phyloP scores from a whole-genome alignment of 1,140 invertebrate genomes.

The Megalonaias nervosa region DNA sequence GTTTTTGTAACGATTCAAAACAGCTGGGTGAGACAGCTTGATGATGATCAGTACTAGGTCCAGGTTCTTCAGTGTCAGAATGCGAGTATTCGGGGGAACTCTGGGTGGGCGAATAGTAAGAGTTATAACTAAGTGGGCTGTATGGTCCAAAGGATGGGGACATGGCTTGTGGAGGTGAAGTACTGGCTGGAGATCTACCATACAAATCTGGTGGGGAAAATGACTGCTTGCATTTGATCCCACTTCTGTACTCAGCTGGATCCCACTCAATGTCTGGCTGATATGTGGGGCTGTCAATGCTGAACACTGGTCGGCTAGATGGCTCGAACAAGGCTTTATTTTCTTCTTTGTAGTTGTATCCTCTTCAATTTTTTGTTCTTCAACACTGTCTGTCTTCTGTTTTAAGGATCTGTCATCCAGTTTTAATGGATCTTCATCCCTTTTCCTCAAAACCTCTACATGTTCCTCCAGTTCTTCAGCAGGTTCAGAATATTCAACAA shows the following conservation, averaged over 20 bases:
- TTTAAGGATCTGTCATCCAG: too few species aligned
- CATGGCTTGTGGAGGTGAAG: too few species aligned
- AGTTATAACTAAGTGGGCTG: conserved; percentile 41
- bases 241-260: conserved; percentile 21
- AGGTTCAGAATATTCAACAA: too few species aligned
- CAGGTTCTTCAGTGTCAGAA: conserved; percentile 2
- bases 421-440: too few species aligned
- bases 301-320: conserved; percentile 28
- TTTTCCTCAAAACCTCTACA: too few species aligned
- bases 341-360: too few species aligned
- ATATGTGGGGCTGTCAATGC: conserved; percentile 56
- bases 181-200: neutral
- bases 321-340: too few species aligned
- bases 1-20: too few species aligned
- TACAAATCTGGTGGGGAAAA: conserved; percentile 21
- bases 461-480: too few species aligned
- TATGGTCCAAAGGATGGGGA: neutral
- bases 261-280: conserved; percentile 34
- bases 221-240: conserved; percentile 17
- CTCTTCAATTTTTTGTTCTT: too few species aligned
- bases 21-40: too few species aligned
- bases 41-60: neutral
- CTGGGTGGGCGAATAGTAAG: conserved; percentile 30
- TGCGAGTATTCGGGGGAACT: conserved; percentile 17
- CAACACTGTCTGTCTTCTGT: too few species aligned